Percentiles rank a stretch among this genome's conserved stretches.
phyloP scores from a whole-genome alignment of 2,888 invertebrate species.

The Caenorhabditis becei region DNA sequence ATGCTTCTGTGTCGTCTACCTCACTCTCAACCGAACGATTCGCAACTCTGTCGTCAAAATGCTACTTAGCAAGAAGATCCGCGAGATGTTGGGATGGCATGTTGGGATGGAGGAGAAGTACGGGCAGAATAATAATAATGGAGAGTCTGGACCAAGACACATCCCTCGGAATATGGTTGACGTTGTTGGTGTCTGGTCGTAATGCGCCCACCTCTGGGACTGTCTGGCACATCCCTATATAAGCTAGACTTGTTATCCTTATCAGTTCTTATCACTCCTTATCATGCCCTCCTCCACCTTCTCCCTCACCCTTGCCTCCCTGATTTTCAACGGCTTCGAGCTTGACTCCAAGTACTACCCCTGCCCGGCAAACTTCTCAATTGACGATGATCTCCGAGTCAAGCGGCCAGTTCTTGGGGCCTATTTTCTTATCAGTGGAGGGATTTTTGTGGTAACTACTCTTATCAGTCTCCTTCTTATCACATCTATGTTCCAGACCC shows the following conservation, averaged over 20 bases:
- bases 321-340: background rate
- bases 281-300: background rate
- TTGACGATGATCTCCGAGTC: background rate
- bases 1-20: conserved; percentile 26
- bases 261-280: too few species aligned
- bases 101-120: too few species aligned
- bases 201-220: too few species aligned
- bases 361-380: background rate
- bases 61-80: too few species aligned
- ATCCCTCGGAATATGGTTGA: too few species aligned
- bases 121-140: too few species aligned
- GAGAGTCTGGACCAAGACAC: too few species aligned
- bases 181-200: too few species aligned
- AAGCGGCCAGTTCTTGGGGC: background rate
- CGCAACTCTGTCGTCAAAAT: conserved; percentile 13
- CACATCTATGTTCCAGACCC: background rate
- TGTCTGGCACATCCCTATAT: too few species aligned
- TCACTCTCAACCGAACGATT: conserved; percentile 39
- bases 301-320: background rate
- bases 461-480: too few species aligned
- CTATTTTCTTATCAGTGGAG: background rate
- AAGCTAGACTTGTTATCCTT: too few species aligned
- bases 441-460: background rate
- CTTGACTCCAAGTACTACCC: background rate
- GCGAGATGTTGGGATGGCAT: too few species aligned